Evolutionary conservation across 1,140 invertebrate genomes (phyloP).

Genomic region (Anastatus disparis): DNA sequence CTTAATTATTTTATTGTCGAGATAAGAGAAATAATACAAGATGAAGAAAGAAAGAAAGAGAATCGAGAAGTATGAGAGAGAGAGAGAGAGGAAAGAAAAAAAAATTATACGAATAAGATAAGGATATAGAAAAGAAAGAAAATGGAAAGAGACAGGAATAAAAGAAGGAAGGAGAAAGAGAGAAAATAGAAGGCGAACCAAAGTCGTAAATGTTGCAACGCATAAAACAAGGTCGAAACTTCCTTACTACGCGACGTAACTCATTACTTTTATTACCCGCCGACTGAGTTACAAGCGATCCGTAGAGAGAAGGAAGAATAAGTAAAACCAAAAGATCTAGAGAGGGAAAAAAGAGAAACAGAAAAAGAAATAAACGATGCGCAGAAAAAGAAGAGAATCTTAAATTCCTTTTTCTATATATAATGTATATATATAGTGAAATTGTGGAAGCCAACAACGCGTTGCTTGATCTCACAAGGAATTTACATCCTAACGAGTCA

Average conservation of each 20-base stretch:
- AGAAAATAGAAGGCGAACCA: constrained; percentile 16
- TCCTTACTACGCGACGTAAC: constrained; percentile 30
- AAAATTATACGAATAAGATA: no score
- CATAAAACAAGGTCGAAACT: constrained; percentile 36
- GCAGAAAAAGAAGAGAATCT: constrained; percentile 12
- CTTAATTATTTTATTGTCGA: background rate
- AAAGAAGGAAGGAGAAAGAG: background rate
- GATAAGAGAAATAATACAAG: constrained; percentile 3
- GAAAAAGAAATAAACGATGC: background rate
- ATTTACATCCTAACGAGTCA: constrained; percentile 34
- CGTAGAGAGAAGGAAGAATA: background rate
- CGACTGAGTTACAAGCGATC: constrained; percentile 26
- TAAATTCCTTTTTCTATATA: constrained; percentile 15
- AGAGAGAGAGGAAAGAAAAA: background rate
- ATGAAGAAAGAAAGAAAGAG: background rate
- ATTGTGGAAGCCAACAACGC: no score
- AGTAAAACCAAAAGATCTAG: background rate
- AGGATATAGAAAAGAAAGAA: no score
- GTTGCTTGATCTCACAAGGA: background rate
- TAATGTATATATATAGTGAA: no score
- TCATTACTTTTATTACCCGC: constrained; percentile 40
- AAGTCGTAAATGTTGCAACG: constrained; percentile 35
- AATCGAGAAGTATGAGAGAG: background rate
- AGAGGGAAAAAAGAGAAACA: background rate
- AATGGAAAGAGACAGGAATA: background rate